Base-by-base conservation (phyloP, 2,113 vertebrate species). In the Istiophorus platypterus region DNA sequence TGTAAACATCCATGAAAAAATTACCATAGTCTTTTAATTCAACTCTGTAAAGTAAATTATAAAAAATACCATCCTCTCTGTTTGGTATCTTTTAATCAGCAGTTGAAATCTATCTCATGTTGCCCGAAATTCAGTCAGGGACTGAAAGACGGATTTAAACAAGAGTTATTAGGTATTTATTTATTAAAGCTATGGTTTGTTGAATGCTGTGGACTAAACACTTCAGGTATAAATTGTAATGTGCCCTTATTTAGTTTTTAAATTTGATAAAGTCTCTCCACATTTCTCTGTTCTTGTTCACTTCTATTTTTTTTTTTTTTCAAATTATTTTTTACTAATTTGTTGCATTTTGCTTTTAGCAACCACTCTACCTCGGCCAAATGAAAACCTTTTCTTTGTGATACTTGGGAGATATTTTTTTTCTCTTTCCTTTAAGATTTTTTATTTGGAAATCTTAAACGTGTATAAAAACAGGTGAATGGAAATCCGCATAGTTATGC, bases 51-150 rank as follows among this genome's bases (percentile, higher is more conserved):
- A 41, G 39, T 37, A 41, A 41, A 41, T 41, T 9, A 37, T 57
- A 17, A 37, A 57, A 56, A 45, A 45, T 17, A 39, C 29, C 75
- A 20, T 37, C 42, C 20, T 42, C 7, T 54, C 59, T 17, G 31
- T 39, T 56, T 22, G 34, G 15, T 72, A 15, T 29, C 17, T 68
- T 85, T 61, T 37, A 63, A 42, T 52, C 66, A 72, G 76, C 82
- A 85, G 63, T 17, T 66, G 37, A 4, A 22, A 85, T 89, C 17
- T 24, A 26, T 56, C 42, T 75, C 66, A 80, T 8, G 37, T 29
- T 54, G 51, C 54, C 41, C 3, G 39, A 29, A 82, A 84, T 72
- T 84, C 77, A 83, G 13, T 56, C 56, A 62, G 24, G 71, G 81
- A n/a, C n/a, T n/a, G n/a, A n/a, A n/a, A n/a, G n/a, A n/a, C n/a